Base-by-base conservation (phyloP, 2,113 vertebrate species). In the Machaerirhynchus nigripectus region DNA sequence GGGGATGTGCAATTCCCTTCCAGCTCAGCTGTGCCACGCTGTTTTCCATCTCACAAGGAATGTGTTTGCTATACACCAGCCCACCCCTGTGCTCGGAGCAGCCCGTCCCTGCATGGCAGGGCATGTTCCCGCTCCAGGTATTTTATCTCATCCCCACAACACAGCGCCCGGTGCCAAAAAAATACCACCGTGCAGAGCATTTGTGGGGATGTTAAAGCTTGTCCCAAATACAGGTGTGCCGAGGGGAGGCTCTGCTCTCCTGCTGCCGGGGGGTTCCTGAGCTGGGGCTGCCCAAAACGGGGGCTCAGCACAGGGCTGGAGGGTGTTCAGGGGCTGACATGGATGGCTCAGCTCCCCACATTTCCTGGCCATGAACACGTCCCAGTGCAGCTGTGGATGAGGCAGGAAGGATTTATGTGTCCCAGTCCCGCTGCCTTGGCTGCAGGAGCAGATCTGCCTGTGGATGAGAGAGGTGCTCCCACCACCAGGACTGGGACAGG, bases 141-240 rank as follows among this genome's bases (percentile, higher is more conserved):
- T 95, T 94, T 96, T 92, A 95, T 95, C 94, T 85, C 78, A 87
- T 84, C 81, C 94, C 89, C 94, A 87, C 93, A 96, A 78, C 68
- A 33, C 9, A 6, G 3, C 1, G 0, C 64, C 64, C 2, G 0
- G 3, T 95, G 94, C 96, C 97, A 97, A 77, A 71, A 81, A 55
- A 93, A 92, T 82, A 95, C 94, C 96, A 95, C 87, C 84, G 17
- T 50, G 70, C 91, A 59, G 91, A 60, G 75, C 2, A 0, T 22
- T 50, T 46, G 37, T 8, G 61, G 69, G 89, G 89, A 59, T 56
- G 80, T 76, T 90, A 92, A 74, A 84, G 87, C 95, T 82, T 87
- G 93, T 94, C 84, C 91, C 88, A 3, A 28, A 27, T 31, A 57
- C 84, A 68, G 84, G n/a, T 69, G 89, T 78, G 89, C 67, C 4